phyloP scores from a whole-genome alignment of 1,140 invertebrate genomes.

The Drosophila miranda region DNA sequence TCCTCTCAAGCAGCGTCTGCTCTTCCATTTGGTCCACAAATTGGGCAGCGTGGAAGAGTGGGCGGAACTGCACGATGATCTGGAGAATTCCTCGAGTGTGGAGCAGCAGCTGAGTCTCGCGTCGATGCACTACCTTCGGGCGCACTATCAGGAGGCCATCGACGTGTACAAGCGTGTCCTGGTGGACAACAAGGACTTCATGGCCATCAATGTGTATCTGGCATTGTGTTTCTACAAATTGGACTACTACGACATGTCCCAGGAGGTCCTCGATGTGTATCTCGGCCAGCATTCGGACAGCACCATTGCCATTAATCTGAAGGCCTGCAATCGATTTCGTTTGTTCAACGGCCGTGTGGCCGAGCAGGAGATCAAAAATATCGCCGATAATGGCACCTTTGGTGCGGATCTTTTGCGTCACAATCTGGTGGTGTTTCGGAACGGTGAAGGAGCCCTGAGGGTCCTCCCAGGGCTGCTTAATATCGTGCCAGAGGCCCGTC shows the following conservation, averaged over 20 bases:
- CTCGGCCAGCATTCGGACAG: constrained; percentile 96
- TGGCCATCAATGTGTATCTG: constrained; percentile 98
- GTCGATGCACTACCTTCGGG: constrained; percentile 97
- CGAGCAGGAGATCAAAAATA: constrained; percentile 91
- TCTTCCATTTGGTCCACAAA: constrained; percentile 98
- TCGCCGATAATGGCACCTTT: constrained; percentile 92
- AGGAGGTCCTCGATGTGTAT: constrained; percentile 97
- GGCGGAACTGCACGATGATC: constrained; percentile 90
- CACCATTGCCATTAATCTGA: constrained; percentile 97
- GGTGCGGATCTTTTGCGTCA: constrained; percentile 97
- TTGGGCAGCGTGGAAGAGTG: constrained; percentile 93
- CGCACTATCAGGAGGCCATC: constrained; percentile 99
- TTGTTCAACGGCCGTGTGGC: constrained; percentile 97
- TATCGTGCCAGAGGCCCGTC: constrained; percentile 96
- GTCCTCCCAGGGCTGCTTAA: constrained; percentile 95
- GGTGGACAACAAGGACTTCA: constrained; percentile 95
- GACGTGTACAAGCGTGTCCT: constrained; percentile 99
- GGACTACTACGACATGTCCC: constrained; percentile 95
- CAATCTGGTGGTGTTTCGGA: constrained; percentile 97
- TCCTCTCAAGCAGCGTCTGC: constrained; percentile 89
- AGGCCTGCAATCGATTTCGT: constrained; percentile 89
- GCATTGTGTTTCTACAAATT: constrained; percentile 99
- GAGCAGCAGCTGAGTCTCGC: constrained; percentile 98
- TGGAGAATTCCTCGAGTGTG: constrained; percentile 93
- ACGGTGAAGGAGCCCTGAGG: constrained; percentile 96